Conservation (phyloP, 1,140 invertebrate species). For the Harpegnathos saltator region DNA sequence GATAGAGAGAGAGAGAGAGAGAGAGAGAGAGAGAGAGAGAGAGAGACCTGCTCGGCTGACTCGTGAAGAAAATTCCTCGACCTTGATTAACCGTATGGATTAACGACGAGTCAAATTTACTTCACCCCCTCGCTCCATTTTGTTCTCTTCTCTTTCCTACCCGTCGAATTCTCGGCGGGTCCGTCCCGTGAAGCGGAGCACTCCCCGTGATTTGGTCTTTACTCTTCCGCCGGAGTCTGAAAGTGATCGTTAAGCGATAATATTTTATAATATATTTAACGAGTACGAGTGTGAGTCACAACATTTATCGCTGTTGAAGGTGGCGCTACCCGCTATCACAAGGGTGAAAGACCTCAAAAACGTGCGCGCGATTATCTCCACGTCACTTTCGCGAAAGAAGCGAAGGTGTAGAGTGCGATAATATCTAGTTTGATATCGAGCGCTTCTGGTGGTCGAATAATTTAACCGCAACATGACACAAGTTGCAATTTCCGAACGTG, state of each 20-base stretch:
- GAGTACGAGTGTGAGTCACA: too few species aligned
- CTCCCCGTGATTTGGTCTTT: too few species aligned
- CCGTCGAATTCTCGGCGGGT: too few species aligned
- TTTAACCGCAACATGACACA: not conserved
- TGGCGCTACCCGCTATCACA: not conserved
- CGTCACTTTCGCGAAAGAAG: not conserved
- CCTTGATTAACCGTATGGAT: conserved; percentile 10
- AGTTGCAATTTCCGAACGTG: not conserved
- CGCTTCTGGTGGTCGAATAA: not conserved
- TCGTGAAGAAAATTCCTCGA: conserved; percentile 12
- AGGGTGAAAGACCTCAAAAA: not conserved
- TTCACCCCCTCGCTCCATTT: too few species aligned
- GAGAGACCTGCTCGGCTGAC: conserved; percentile 35
- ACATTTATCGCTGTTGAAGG: not conserved
- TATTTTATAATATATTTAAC: too few species aligned
- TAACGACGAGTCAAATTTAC: too few species aligned
- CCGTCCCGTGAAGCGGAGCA: too few species aligned
- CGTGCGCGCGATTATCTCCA: not conserved
- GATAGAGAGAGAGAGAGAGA: too few species aligned
- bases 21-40: too few species aligned
- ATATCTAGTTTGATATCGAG: not conserved
- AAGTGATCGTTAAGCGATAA: too few species aligned
- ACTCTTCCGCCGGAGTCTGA: too few species aligned
- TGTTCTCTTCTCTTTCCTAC: too few species aligned
- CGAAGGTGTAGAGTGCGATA: not conserved